These are phyloP conservation scores for Opisthocomus hoazin DNA, from an alignment of 2,113 vertebrate species.

Conservation along the genomic window DNA sequence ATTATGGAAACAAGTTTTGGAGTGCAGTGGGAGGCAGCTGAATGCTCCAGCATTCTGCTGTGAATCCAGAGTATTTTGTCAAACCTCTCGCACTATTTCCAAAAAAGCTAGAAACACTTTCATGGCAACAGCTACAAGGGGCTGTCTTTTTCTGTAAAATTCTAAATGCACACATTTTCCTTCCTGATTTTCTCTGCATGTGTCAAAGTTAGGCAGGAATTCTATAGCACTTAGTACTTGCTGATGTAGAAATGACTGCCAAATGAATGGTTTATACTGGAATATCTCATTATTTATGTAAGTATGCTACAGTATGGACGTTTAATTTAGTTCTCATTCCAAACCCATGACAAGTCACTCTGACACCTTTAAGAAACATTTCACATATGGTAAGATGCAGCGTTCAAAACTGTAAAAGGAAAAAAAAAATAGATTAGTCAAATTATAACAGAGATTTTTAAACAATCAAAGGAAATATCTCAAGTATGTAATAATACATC, in stretches of 20 bases:
- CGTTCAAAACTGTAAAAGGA: constrained; percentile 59
- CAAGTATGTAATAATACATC: background rate
- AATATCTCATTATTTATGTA: constrained; percentile 72
- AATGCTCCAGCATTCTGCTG: background rate
- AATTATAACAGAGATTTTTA: constrained; percentile 67
- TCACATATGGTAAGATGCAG: constrained; percentile 66
- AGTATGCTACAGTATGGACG: constrained; percentile 51
- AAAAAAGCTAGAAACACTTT: constrained; percentile 27
- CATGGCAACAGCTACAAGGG: background rate
- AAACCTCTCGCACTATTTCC: background rate
- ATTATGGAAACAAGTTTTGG: constrained; percentile 1
- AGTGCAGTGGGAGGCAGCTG: background rate
- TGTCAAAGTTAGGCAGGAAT: constrained; percentile 18
- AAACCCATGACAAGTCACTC: constrained; percentile 70
- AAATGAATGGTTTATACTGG: constrained; percentile 72
- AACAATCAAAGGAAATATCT: constrained; percentile 66
- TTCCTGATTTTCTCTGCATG: constrained; percentile 11
- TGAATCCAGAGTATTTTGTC: constrained; percentile 5
- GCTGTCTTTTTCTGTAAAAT: background rate
- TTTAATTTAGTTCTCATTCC: constrained; percentile 77
- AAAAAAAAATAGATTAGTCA: constrained; percentile 59
- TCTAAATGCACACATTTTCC: background rate
- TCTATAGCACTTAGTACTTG: constrained; percentile 33
- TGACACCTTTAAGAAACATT: constrained; percentile 75
- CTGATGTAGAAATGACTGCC: constrained; percentile 60